A percentile compares a stretch with the other conserved stretches of the same genome.
Conservation (phyloP, 2,113 vertebrate species). For the Oxyura jamaicensis region DNA sequence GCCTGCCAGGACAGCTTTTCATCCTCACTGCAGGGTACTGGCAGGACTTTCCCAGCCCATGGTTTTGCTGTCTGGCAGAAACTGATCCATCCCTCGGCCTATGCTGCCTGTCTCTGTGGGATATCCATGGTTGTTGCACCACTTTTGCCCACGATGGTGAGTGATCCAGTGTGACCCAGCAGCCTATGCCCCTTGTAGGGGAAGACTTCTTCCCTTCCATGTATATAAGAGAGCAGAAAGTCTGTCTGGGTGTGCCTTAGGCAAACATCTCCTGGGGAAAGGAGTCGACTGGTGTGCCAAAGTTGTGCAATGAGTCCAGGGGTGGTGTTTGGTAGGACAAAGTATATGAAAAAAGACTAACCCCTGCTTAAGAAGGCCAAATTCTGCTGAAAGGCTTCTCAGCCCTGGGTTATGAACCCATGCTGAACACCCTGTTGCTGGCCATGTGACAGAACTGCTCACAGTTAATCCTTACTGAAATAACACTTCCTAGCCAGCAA, state of each 20-base stretch:
- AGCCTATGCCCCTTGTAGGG: not conserved
- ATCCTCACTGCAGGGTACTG: not conserved
- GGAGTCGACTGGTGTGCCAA: fast-evolving
- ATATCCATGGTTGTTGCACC: not conserved
- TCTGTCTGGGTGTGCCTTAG: not conserved
- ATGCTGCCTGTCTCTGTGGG: not conserved
- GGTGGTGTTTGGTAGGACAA: not conserved
- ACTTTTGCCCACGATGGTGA: not conserved
- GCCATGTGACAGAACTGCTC: not conserved
- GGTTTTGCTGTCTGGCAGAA: not conserved
- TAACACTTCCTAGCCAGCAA: not conserved
- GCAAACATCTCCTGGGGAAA: not conserved
- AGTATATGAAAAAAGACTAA: not conserved
- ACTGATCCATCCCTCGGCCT: not conserved
- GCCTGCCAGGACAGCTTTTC: not conserved
- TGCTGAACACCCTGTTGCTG: not conserved
- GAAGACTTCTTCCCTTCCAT: not conserved
- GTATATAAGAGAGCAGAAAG: not conserved
- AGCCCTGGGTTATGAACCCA: not conserved
- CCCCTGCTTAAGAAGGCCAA: not conserved
- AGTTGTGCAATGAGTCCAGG: not conserved
- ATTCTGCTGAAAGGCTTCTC: not conserved
- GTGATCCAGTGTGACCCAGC: not conserved
- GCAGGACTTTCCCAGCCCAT: not conserved
- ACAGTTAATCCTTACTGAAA: not conserved